These are phyloP conservation scores for Xanthorhoe designata DNA, from an alignment of 2,888 invertebrate species.

Conservation along the genomic window DNA sequence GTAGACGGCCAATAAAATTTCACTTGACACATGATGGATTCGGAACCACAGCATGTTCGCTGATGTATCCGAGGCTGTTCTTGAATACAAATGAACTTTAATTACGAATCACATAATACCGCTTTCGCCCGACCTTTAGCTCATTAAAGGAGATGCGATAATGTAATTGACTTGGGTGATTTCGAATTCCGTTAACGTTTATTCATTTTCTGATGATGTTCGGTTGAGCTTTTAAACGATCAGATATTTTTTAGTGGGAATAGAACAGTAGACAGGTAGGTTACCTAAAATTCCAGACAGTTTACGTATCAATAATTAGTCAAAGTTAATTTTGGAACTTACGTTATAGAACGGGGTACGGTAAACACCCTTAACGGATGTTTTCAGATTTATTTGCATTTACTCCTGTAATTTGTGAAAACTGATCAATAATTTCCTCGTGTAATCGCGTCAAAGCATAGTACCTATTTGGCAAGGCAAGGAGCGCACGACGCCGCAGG, in stretches of 20 bases:
- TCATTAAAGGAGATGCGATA: constrained; percentile 41
- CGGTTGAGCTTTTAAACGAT: no score
- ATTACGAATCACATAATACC: constrained; percentile 34
- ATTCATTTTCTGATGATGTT: no score
- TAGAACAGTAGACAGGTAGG: no score
- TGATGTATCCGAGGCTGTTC: constrained; percentile 35
- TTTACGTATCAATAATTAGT: no score
- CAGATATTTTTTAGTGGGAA: no score
- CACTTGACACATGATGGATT: constrained; percentile 53
- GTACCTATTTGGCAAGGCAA: constrained; percentile 58
- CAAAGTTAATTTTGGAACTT: no score
- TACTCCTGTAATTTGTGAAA: background rate
- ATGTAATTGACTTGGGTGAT: background rate
- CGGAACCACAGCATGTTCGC: constrained; percentile 38
- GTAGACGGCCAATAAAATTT: constrained; percentile 54
- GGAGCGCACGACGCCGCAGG: constrained; percentile 62
- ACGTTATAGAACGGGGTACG: background rate
- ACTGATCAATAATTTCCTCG: constrained; percentile 5
- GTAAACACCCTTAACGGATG: no score
- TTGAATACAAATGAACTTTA: constrained; percentile 47
- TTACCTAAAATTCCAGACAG: no score
- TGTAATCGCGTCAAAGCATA: constrained; percentile 24
- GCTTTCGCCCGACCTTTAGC: constrained; percentile 43
- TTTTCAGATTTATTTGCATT: no score
- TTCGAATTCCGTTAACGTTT: background rate